phyloP scores from a whole-genome alignment of 2,888 invertebrate genomes.

The Synanthedon tipuliformis region DNA sequence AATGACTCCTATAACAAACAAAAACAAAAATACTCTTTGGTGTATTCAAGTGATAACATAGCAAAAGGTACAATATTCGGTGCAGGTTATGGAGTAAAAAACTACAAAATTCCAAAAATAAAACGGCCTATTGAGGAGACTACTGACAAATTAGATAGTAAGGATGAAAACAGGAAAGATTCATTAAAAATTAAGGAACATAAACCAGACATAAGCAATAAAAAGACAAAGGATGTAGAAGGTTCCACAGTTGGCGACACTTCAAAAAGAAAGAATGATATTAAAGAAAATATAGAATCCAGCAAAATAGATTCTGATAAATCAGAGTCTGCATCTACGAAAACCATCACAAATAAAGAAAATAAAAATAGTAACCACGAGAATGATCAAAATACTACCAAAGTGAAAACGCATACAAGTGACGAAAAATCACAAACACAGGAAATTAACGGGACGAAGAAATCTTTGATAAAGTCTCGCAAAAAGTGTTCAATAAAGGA shows the following conservation, averaged over 20 bases:
- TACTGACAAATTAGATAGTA: not conserved
- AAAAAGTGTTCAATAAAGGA: conserved; percentile 15
- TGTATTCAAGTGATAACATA: conserved; percentile 55
- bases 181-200: not conserved
- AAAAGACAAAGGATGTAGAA: conserved; percentile 7
- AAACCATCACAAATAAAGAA: conserved; percentile 3
- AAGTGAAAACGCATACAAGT: not conserved
- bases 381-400: not conserved
- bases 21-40: conserved; percentile 32
- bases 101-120: conserved; percentile 64
- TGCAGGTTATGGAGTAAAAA: conserved; percentile 52
- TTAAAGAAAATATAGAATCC: conserved; percentile 2
- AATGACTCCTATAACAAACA: conserved; percentile 8
- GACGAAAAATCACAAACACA: not conserved
- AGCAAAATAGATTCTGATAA: not conserved
- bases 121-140: conserved; percentile 28
- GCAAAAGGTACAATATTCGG: conserved; percentile 47
- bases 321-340: conserved; percentile 1
- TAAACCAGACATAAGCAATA: not conserved
- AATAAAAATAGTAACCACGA: conserved; percentile 1
- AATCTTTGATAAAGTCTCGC: conserved; percentile 29
- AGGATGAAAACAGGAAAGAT: conserved; percentile 7
- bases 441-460: conserved; percentile 8
- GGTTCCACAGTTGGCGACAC: conserved; percentile 2
- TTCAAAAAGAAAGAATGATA: conserved; percentile 2